A percentile compares a stretch with the other conserved stretches of the same genome.
Evolutionary conservation across 2,888 invertebrate species (phyloP).

Genomic region (Cheilosia variabilis): DNA sequence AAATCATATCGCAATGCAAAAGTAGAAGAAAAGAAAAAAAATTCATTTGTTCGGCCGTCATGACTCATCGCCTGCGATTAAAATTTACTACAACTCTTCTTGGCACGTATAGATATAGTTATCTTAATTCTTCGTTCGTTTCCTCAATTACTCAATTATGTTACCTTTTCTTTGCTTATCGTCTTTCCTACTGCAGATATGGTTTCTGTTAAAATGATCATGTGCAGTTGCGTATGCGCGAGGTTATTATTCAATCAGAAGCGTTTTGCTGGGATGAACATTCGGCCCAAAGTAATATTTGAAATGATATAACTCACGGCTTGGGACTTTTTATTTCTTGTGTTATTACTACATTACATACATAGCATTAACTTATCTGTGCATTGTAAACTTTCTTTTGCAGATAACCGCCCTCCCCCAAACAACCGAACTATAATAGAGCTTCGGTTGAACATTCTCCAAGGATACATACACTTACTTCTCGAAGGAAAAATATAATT

Average conservation of each 20-base stretch:
- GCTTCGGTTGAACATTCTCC: conserved; percentile 84
- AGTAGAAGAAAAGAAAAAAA: background rate
- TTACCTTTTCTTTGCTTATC: conserved; percentile 13
- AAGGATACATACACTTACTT: conserved; percentile 20
- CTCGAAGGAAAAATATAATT: conserved; percentile 39
- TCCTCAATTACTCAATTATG: conserved; percentile 1
- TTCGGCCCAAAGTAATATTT: conserved; percentile 1
- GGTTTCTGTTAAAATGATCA: conserved; percentile 5
- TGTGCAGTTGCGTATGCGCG: background rate
- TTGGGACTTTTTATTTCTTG: background rate
- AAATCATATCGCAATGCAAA: background rate
- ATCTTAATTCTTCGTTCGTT: background rate
- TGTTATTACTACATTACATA: background rate
- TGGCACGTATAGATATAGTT: background rate
- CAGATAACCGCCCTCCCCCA: conserved; percentile 50
- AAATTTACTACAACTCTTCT: background rate
- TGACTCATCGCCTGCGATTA: conserved; percentile 26
- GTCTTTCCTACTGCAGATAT: background rate
- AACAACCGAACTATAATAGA: conserved; percentile 54
- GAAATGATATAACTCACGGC: background rate
- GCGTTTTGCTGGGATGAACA: conserved; percentile 24
- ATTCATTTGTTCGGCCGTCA: background rate
- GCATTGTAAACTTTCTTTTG: background rate
- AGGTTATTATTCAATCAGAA: conserved; percentile 26
- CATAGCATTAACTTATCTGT: background rate